phyloP scores from a whole-genome alignment of 2,888 invertebrate species.

The Drosophila histrio region DNA sequence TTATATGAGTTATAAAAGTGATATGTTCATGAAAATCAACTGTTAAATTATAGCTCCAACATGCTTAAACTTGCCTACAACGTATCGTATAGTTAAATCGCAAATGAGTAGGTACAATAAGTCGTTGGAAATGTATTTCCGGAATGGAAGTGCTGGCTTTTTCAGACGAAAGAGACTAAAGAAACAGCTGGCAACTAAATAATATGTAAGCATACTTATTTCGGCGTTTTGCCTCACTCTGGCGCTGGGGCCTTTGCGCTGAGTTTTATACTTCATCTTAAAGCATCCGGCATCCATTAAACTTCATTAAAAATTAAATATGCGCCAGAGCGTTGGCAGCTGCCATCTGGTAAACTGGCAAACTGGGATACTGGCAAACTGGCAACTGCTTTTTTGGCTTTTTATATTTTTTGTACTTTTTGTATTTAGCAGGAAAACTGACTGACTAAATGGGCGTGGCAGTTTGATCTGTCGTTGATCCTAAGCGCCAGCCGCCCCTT shows the following conservation, averaged over 20 bases:
- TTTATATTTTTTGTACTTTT: background rate
- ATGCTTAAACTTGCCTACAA: background rate
- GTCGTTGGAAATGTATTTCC: constrained; percentile 15
- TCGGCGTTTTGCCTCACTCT: constrained; percentile 25
- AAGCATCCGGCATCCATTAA: constrained; percentile 83
- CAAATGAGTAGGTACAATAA: background rate
- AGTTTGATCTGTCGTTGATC: constrained; percentile 56
- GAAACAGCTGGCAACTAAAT: constrained; percentile 30
- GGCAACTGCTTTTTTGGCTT: constrained; percentile 15
- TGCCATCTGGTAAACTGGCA: constrained; percentile 30
- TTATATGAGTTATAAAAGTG: no score
- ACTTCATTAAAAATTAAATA: constrained; percentile 84
- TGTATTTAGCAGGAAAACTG: background rate
- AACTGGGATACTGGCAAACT: constrained; percentile 9
- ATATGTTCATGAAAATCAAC: no score
- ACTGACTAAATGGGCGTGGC: constrained; percentile 45
- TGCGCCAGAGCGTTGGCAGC: constrained; percentile 62
- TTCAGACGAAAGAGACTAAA: background rate
- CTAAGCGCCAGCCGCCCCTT: constrained; percentile 18
- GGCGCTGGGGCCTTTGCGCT: constrained; percentile 3
- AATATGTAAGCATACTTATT: constrained; percentile 42
- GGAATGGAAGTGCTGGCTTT: constrained; percentile 11
- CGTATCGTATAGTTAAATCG: background rate
- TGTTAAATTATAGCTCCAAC: background rate
- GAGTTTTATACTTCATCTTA: constrained; percentile 47